phyloP scores from a whole-genome alignment of 35 echinoderm and acorn worm genomes.

The Nesometra sesokonis region DNA sequence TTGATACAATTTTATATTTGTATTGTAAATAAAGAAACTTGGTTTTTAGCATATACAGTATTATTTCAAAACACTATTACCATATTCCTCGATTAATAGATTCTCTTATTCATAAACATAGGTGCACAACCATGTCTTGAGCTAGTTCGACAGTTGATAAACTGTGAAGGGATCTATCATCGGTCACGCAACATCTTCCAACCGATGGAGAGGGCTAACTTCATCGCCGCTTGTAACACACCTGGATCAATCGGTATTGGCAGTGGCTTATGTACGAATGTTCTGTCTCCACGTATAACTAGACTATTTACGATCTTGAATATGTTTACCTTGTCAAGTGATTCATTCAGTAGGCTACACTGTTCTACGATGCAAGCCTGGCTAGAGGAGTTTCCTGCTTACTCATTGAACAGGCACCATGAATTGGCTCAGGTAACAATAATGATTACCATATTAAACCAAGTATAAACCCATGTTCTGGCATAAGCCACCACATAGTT shows the following conservation, averaged over 20 bases:
- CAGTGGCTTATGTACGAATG: conserved; percentile 36
- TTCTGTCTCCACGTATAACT: conserved; percentile 39
- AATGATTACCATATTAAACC: neutral
- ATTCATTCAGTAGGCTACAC: conserved; percentile 38
- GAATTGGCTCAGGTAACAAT: conserved; percentile 63
- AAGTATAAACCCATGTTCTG: too few species aligned
- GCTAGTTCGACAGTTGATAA: conserved; percentile 58
- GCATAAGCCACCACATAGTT: too few species aligned
- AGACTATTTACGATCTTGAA: conserved; percentile 47
- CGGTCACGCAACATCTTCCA: conserved; percentile 35
- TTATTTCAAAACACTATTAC: too few species aligned
- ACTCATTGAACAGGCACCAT: conserved; percentile 63
- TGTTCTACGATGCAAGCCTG: conserved; percentile 47
- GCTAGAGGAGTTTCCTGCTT: conserved; percentile 90
- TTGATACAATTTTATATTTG: too few species aligned
- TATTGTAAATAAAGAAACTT: too few species aligned
- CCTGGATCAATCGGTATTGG: conserved; percentile 43
- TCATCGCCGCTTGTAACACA: conserved; percentile 34
- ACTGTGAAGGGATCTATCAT: conserved; percentile 53
- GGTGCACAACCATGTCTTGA: conserved; percentile 63
- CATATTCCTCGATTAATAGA: too few species aligned
- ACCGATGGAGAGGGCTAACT: conserved; percentile 55
- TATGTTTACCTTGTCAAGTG: conserved; percentile 30
- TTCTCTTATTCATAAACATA: neutral
- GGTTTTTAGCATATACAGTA: too few species aligned